Evolutionary conservation across 2,797 vertebrate species (phyloP), one percentile per base, ranked within the genome.

Genomic region (Peromyscus nudipes): DNA sequence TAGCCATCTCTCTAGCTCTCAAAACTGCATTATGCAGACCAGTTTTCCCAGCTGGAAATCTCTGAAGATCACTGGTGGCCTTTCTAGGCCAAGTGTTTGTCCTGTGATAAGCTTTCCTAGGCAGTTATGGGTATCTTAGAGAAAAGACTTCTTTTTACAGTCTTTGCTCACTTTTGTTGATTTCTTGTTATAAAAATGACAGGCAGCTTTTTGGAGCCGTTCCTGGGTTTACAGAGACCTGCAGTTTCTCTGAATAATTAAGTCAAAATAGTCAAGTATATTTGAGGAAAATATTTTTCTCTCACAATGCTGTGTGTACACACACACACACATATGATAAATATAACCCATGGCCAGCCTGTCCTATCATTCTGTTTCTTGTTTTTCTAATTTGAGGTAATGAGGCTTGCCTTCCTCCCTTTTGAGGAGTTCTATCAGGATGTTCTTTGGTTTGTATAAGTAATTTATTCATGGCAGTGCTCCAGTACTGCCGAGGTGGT

Each of bases 381-480:
- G 46, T 71, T 34, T 57, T 92, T 94, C 16, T 84, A 81, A 79
- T 3, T 55, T 85, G 27, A 65, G 49, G 12, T 69, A 34, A 60
- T 57, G 75, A 92, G 79, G 27, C 60, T 27, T 79, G 55, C 8
- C 67, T 0, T 73, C 69, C 13, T 31, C 19, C 64, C 43, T 43
- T 95, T 79, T 17, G 23, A 93, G 79, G 46, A 82, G 43, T 93
- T 92, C 29, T 46, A 64, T 94, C 92, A 82, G 84, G 91, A 67
- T 76, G 60, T 3, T 49, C 57, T 60, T 60, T 65, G 23, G 34
- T 93, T 88, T 91, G 27, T 6, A 2, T 77, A 92, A 83, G 21
- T 11, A 73, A 34, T 86, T 88, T 57, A 60, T 69, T 94, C 65
- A 31, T 91, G 43, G 1, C 43, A 57, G 11, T 57, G 5, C 31